Base-by-base conservation (phyloP, 1,140 invertebrate species). In the Limonius californicus region DNA sequence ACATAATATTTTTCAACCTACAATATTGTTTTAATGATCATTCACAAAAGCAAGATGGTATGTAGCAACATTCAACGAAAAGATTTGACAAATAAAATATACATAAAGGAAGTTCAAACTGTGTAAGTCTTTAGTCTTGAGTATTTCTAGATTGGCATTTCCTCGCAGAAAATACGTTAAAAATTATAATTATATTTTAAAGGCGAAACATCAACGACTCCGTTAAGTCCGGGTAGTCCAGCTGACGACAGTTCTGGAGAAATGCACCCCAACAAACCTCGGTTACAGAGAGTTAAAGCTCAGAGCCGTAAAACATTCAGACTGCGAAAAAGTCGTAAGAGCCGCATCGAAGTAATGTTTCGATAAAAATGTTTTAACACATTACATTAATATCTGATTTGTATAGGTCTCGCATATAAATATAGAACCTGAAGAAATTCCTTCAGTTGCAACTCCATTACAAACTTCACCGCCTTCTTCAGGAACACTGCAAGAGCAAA, bases 261-360 rank as follows among this genome's bases (percentile, higher is more conserved):
- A 66, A 78, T 75, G 56, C 79, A 79, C 68, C 80, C 77, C 61
- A 83, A 85, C 63, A 87, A 87, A 66, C 90, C 91, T 64, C 83
- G 93, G 15, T 84, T 97, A 47, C 94, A 97, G 74, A 82, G 95
- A 19, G 90, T 94, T 57, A 95, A 95, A 81, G 94, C 91, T 15
- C 93, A 95, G 76, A 96, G 93, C 73, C 85, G 95, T 64, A 95
- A 93, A 79, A 97, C 94, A 0, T 97, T 97, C 79, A 85, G 94
- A 61, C 85, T 93, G 54, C 82, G 89, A 69, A 90, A 89, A 76
- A 92, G 90, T 76, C 82, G 89, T 66, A 84, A 80, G 71, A 82
- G 79, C 54, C 79, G 79, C 59, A 74, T 77, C 8, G 79, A 79
- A 65, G 76, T 78, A 54, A 78, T 79, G 14, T 14, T 45, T 45